Evolutionary conservation across 2,888 invertebrate genomes (phyloP), one percentile per base, ranked within the genome.

Genomic region (Ormyrus rosae): DNA sequence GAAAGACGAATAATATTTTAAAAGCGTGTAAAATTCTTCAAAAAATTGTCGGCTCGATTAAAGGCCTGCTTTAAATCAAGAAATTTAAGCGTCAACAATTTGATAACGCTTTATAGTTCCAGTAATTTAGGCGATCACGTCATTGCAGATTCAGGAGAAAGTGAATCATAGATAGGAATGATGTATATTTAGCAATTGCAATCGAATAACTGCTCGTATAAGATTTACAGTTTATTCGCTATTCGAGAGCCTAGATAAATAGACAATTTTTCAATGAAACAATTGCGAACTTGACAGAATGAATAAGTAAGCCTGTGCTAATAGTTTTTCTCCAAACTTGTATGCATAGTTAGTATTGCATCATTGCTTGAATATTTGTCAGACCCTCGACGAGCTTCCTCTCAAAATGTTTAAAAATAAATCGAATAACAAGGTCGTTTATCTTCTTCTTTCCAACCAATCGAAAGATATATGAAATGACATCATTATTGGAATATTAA

Each of bases 161-260:
- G 56, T 73, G 76, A 82, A 72, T 82, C 80, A 75, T 51, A 50
- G n/a, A 10, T 6, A 34, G 48, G 61, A 48, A 46, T 8, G 48
- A 61, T 19, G 51, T 82, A 77, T 76, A 75, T 82, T 72, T 78
- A 80, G 58, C 75, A 65, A 69, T 34, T 34, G 34, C 34, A 34
- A 34, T 34, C 34, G 4, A 34, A 34, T 34, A 34, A 34, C 34
- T 34, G 34, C 34, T 34, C 34, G 34, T 2, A 34, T 34, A 34
- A 34, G 34, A 34, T 34, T 34, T 34, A 34, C 34, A 34, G 34
- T 34, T 34, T 34, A 34, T 34, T 34, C 34, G 2, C 34, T 34
- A 34, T 34, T 34, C 34, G 34, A 34, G 34, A 34, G 34, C 34
- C 34, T 34, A 34, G 34, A 34, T 34, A 34, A 34, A 34, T 34